Evolutionary conservation across 2,888 invertebrate genomes (phyloP).

Genomic region (Conus canariensis): DNA sequence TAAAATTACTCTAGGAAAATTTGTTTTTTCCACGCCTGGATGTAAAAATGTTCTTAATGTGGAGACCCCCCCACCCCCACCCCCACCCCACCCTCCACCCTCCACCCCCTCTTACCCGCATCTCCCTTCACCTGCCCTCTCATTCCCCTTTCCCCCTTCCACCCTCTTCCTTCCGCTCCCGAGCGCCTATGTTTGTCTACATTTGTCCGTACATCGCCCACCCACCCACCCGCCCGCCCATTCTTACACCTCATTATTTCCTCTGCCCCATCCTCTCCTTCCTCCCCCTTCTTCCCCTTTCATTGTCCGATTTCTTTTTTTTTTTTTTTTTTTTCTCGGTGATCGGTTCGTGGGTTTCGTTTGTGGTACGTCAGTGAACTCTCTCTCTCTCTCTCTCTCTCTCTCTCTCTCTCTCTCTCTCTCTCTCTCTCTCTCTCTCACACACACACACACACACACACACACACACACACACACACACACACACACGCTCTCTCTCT

Average conservation of each 20-base stretch:
- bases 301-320: neutral
- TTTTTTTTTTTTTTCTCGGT: neutral
- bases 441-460: no score
- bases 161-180: neutral
- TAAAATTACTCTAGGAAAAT: no score
- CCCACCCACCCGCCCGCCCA: neutral
- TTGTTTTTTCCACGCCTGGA: no score
- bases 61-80: no score
- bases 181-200: neutral
- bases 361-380: neutral
- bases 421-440: constrained; percentile 1
- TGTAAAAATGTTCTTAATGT: no score
- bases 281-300: neutral
- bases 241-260: neutral
- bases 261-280: neutral
- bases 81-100: no score
- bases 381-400: neutral
- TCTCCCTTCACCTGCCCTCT: neutral
- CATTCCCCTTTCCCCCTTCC: neutral
- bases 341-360: no score
- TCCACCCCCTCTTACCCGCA: no score
- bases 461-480: no score
- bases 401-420: constrained; percentile 10
- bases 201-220: neutral
- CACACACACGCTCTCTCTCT: neutral